Evolutionary conservation across 2,113 vertebrate genomes (phyloP), one percentile per base, ranked within the genome.

Genomic region (Amia ocellicauda): DNA sequence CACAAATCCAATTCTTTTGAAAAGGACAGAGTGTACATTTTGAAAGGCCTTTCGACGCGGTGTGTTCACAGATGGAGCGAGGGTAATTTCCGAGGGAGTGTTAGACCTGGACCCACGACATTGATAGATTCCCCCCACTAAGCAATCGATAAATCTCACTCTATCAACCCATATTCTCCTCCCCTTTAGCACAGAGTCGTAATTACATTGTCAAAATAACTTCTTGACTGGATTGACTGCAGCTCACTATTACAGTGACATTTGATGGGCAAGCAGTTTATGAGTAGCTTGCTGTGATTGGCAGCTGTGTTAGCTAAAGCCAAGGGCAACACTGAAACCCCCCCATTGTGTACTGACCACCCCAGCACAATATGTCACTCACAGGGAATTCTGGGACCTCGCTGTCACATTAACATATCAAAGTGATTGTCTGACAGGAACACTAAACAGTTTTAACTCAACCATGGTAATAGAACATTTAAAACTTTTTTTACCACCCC

Each of bases 201-300:
- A 95, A 97, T 96, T 96, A 96, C 91, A 89, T 88, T 97, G 94
- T 97, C 94, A 97, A 88, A 87, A 85, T 83, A 87, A 85, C 78
- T 71, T 89, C 84, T 76, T 79, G 78, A 84, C 79, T 77, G 26
- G 64, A 76, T 78, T 84, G 88, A 73, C 79, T 78, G 80, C 64
- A n/a, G 60, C 71, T 70, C 77, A 80, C 69, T 79, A 65, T 74
- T 75, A 81, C 69, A 83, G 75, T 90, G 92, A 91, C 75, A 10
- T 67, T 78, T 90, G 91, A 92, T 72, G 85, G 91, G 85, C 89
- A 87, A 78, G 74, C 70, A 57, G 76, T 83, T 86, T 86, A 79
- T 73, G 80, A 75, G 78, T 76, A 80, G 80, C 73, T 76, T 68
- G 69, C 69, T 78, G 70, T 89, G 90, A 93, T 77, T 91, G 92